These are phyloP conservation scores for zebrafish (Danio rerio) DNA, from an alignment of 2,113 vertebrate species.

Conservation along the genomic window DNA sequence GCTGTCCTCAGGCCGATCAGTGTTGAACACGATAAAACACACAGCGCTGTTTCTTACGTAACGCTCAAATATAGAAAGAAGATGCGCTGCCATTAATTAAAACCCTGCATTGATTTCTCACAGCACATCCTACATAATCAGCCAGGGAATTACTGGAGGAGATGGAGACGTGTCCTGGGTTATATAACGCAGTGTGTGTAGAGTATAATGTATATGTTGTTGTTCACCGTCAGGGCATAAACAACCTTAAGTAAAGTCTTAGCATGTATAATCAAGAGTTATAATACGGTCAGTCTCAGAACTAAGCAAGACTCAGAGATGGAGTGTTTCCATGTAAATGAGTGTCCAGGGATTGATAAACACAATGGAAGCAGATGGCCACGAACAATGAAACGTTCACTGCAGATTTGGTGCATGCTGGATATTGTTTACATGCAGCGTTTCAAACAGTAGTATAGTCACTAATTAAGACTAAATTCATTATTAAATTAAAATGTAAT, in stretches of 20 bases:
- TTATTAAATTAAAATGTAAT: too few relatives aligned
- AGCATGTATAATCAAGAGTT: not conserved
- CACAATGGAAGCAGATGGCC: conserved; percentile 5
- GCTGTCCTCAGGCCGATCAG: not conserved
- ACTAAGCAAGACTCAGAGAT: not conserved
- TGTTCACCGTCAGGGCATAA: not conserved
- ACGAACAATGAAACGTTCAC: not conserved
- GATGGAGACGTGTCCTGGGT: not conserved
- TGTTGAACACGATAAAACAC: not conserved
- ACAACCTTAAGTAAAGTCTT: not conserved
- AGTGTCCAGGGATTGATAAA: conserved; percentile 6
- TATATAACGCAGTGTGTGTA: too few relatives aligned
- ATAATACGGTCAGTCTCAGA: not conserved
- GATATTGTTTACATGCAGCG: too few relatives aligned
- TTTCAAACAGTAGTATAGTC: too few relatives aligned
- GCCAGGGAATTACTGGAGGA: not conserved
- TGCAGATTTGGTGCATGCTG: too few relatives aligned
- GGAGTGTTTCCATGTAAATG: not conserved
- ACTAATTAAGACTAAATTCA: too few relatives aligned
- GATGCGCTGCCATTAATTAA: conserved; percentile 15
- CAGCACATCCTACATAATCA: conserved; percentile 8
- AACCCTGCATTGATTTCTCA: conserved; percentile 14
- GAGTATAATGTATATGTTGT: not conserved
- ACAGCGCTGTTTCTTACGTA: not conserved
- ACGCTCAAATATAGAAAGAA: not conserved